Evolutionary conservation across 2,888 invertebrate genomes (phyloP).

Genomic region (Eilema depressum): DNA sequence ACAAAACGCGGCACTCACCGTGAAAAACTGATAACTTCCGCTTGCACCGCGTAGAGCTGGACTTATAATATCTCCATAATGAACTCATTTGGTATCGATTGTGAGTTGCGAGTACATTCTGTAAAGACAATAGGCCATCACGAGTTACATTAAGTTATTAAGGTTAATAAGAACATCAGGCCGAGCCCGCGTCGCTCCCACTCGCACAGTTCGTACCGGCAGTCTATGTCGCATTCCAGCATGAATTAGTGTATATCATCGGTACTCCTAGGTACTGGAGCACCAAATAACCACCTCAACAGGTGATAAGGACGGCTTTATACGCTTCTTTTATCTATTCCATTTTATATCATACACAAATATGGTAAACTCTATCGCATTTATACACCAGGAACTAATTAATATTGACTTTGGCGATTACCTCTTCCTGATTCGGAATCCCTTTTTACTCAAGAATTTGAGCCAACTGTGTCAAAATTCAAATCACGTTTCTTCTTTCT

Average conservation of each 20-base stretch:
- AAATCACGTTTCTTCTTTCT: not conserved
- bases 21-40: not conserved
- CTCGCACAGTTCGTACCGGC: constrained; percentile 6
- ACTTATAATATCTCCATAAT: not conserved
- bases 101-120: not conserved
- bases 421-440: too few relatives aligned
- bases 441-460: not conserved
- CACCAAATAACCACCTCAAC: not conserved
- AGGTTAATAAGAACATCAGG: constrained; percentile 26
- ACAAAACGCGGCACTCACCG: not conserved
- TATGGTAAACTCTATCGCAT: not conserved
- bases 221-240: constrained; percentile 9
- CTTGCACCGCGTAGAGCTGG: not conserved
- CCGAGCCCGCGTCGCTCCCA: constrained; percentile 14
- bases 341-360: too few relatives aligned
- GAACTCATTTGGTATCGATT: not conserved
- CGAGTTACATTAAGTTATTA: constrained; percentile 25
- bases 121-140: constrained; percentile 22
- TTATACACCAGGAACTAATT: not conserved
- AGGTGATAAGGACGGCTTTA: not conserved
- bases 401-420: too few relatives aligned
- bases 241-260: not conserved
- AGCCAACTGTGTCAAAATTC: not conserved
- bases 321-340: not conserved
- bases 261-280: not conserved